These are phyloP conservation scores for Eulithis prunata DNA, from an alignment of 2,888 invertebrate species.

Conservation along the genomic window DNA sequence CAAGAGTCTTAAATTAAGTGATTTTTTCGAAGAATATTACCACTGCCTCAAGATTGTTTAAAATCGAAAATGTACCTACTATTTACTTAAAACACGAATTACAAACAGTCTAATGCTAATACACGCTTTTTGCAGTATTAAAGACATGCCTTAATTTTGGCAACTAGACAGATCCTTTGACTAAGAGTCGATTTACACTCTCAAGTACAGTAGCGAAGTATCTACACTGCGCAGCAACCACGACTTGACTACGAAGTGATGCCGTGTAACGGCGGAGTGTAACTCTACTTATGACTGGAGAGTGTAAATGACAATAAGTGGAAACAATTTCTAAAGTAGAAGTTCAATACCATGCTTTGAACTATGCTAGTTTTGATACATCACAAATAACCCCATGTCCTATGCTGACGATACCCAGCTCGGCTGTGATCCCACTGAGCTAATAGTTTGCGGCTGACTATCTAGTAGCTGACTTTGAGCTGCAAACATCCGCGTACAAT, in stretches of 20 bases:
- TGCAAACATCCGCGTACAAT: no score
- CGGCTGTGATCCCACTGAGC: no score
- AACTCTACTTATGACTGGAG: no score
- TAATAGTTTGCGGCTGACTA: no score
- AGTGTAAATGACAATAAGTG: neutral
- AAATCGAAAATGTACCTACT: slow-evolving; percentile 26
- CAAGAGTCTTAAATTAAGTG: no score
- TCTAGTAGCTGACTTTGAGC: no score
- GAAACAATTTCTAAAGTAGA: slow-evolving; percentile 1
- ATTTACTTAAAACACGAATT: slow-evolving; percentile 43
- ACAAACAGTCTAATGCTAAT: slow-evolving; percentile 53
- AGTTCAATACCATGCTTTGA: slow-evolving; percentile 31
- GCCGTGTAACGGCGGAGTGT: no score
- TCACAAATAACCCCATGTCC: no score
- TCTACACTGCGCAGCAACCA: no score
- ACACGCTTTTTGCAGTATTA: slow-evolving; percentile 50
- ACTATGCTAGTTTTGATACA: neutral
- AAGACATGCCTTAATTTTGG: slow-evolving; percentile 10
- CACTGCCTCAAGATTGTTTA: slow-evolving; percentile 37
- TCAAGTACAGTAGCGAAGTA: no score
- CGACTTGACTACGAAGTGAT: no score
- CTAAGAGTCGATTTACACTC: neutral
- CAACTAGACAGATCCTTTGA: slow-evolving; percentile 3
- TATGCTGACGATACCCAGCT: no score
- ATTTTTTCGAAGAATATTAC: slow-evolving; percentile 20